A percentile compares a stretch with the other conserved stretches of the same genome.
phyloP scores from a whole-genome alignment of 2,113 vertebrate species.

The Myanophis thanlyinensis region DNA sequence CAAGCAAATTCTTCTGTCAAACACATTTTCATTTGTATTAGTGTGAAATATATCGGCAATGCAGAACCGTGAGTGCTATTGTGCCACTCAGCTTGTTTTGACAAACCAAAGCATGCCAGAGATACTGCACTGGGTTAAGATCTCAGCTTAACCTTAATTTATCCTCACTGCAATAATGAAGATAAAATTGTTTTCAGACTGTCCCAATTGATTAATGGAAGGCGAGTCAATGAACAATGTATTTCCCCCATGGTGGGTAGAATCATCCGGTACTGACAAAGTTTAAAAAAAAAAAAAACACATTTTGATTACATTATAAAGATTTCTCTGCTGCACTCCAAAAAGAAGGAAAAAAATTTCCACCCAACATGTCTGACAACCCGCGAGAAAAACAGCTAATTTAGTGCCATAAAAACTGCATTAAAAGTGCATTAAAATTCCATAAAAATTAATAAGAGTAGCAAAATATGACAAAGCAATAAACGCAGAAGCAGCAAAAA shows the following conservation, averaged over 20 bases:
- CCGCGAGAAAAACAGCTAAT: background rate
- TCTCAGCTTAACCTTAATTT: background rate
- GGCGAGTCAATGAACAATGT: background rate
- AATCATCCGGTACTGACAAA: background rate
- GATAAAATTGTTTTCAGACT: background rate
- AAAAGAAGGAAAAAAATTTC: background rate
- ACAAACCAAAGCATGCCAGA: background rate
- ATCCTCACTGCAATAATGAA: background rate
- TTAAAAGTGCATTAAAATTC: background rate
- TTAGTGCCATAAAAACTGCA: background rate
- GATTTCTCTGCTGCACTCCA: background rate
- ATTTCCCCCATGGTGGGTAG: background rate
- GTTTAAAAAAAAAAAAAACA: background rate
- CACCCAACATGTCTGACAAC: background rate
- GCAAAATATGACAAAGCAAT: background rate
- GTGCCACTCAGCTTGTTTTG: constrained; percentile 47
- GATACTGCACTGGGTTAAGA: background rate
- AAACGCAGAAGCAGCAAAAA: background rate
- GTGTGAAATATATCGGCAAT: constrained; percentile 61
- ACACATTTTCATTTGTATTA: constrained; percentile 56
- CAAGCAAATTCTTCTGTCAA: constrained; percentile 1
- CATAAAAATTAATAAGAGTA: background rate
- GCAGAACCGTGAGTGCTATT: constrained; percentile 52
- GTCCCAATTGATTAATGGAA: background rate
- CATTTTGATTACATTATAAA: background rate